Base-by-base conservation (phyloP, 2,888 invertebrate species). In the Dorcus hopei region DNA sequence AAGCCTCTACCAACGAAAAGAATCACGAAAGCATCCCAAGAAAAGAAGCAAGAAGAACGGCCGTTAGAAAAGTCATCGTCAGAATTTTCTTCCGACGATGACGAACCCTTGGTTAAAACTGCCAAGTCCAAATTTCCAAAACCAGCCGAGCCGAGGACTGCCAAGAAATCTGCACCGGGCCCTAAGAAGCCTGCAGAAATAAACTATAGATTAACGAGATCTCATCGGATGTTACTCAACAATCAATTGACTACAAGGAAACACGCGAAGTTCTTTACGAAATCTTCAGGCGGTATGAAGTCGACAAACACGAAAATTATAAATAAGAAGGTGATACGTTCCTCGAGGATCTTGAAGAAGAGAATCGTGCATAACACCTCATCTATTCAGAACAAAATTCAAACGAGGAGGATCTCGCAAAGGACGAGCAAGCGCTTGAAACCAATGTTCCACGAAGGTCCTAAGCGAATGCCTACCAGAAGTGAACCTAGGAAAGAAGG, bases 11-110 rank as follows among this genome's bases (percentile, higher is more conserved):
- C 26, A 39, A 43, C 38, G 2, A 51, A 53, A 38, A 59, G 47
- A 43, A 54, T 38, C 11, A 47, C 51, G 58, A 61, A 55, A 59
- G 19, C 38, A 14, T 16, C 42, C 58, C 14, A 56, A 57, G n/a
- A 53, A 58, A 11, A 56, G 53, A 41, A 33, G 26, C 26, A 33
- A 7, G 26, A 33, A 33, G 26, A 33, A 33, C 26, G 3, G 6
- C 26, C 6, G 3, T 7, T 63, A 50, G 59, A 61, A 19, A 67
- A 68, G 47, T 62, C 60, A 38, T 66, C 65, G 1, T 71, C 71
- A 14, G 78, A 79, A 54, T 83, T 82, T 67, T 83, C 83, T 6
- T 82, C 83, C 1, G 83, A 82, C 54, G 83, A 83, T 65, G 82
- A 83, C 64, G 80, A 82, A 66, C 82, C 82, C 1, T 69, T 82